Evolutionary conservation across 2,888 invertebrate genomes (phyloP).

Genomic region (Marasmarcha lunaedactyla): DNA sequence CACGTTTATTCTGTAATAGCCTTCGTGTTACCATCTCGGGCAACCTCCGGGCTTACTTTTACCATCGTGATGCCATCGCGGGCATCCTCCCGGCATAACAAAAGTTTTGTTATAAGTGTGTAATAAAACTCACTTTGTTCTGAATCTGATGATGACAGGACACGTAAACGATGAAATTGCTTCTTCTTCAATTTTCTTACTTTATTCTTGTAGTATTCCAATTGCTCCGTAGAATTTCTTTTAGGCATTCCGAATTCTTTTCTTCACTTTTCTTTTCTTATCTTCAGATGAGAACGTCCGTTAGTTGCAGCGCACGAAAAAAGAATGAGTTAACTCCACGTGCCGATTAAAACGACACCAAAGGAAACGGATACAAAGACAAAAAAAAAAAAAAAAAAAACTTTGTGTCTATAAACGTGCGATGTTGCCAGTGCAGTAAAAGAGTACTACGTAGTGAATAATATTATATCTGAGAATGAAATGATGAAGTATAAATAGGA

Average conservation of each 20-base stretch:
- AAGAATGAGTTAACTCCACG: slow-evolving; percentile 8
- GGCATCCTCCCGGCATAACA: too few species aligned
- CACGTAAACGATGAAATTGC: too few species aligned
- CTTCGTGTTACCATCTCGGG: slow-evolving; percentile 1
- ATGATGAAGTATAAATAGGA: neutral
- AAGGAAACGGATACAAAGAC: too few species aligned
- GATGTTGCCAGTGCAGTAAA: slow-evolving; percentile 8
- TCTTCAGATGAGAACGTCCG: too few species aligned
- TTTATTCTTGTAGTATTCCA: neutral
- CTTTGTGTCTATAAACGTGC: neutral
- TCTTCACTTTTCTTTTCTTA: too few species aligned
- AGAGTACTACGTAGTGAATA: neutral
- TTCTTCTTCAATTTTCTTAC: too few species aligned
- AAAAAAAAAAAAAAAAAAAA: too few species aligned
- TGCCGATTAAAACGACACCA: too few species aligned
- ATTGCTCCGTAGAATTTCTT: neutral
- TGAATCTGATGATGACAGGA: too few species aligned
- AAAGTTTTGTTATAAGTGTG: neutral
- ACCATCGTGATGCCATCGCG: slow-evolving; percentile 1
- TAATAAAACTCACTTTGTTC: too few species aligned
- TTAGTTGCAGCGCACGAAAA: slow-evolving; percentile 3
- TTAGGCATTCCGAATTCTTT: neutral
- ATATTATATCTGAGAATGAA: neutral
- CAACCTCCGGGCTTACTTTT: neutral
- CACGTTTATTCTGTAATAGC: neutral